Percentiles rank a stretch among this genome's conserved stretches.
Evolutionary conservation across 2,113 vertebrate species (phyloP).

Genomic region (Brevimyrus niger): DNA sequence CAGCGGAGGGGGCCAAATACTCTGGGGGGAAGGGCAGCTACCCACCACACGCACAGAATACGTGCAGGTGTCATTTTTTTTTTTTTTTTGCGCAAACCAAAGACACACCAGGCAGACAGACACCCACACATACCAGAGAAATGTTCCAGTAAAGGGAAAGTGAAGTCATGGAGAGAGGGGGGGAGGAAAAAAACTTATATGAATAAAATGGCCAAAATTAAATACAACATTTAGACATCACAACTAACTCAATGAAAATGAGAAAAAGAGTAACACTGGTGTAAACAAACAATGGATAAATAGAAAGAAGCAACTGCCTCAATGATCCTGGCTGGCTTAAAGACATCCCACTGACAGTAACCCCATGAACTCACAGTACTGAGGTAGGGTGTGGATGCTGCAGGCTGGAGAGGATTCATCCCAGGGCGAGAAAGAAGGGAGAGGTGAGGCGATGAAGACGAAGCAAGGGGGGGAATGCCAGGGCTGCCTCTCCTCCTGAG

Average conservation of each 20-base stretch:
- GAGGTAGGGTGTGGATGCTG: constrained; percentile 55
- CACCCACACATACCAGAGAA: constrained; percentile 27
- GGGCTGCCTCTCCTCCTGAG: constrained; percentile 55
- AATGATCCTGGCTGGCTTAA: constrained; percentile 20
- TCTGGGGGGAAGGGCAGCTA: constrained; percentile 73
- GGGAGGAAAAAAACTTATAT: constrained; percentile 11
- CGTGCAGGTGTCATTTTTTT: constrained; percentile 11
- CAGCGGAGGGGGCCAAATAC: constrained; percentile 70
- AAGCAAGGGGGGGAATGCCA: constrained; percentile 45
- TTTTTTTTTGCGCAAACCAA: not conserved
- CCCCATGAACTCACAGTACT: constrained; percentile 56
- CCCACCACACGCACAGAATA: constrained; percentile 41
- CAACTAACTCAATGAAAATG: constrained; percentile 6
- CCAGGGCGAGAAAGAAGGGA: constrained; percentile 59
- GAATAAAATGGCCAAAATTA: constrained; percentile 17
- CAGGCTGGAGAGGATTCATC: constrained; percentile 52
- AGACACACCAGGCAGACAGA: constrained; percentile 27
- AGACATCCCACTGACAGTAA: not conserved
- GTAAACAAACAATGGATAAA: constrained; percentile 18
- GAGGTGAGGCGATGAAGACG: constrained; percentile 56
- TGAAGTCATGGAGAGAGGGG: not conserved
- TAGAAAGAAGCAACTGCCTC: constrained; percentile 18
- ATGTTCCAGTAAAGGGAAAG: constrained; percentile 31
- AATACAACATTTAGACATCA: not conserved
- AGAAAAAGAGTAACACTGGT: not conserved